phyloP scores from a whole-genome alignment of 2,797 vertebrate species.

The Sciurus vulgaris region DNA sequence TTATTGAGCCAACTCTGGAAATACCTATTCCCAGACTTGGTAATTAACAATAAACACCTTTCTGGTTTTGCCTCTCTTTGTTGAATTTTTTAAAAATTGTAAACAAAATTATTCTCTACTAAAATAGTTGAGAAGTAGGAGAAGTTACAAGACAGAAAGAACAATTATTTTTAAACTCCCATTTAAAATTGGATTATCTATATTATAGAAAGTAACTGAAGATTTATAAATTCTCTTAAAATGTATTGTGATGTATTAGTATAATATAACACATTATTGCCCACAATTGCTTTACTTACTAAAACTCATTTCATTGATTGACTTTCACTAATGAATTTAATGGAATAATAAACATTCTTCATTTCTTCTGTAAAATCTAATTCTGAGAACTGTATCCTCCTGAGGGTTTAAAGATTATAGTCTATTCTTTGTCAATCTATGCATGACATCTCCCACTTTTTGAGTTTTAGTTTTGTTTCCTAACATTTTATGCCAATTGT shows the following conservation, averaged over 20 bases:
- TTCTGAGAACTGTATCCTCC: background rate
- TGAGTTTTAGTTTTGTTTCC: background rate
- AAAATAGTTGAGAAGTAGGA: background rate
- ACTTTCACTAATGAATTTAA: conserved; percentile 42
- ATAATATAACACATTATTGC: background rate
- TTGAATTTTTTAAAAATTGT: background rate
- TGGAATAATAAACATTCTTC: background rate
- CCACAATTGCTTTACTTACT: background rate
- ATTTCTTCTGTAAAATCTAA: background rate
- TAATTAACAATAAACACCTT: background rate
- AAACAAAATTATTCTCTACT: background rate
- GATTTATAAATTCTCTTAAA: conserved; percentile 1
- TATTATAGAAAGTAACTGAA: conserved; percentile 11
- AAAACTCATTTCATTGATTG: conserved; percentile 2
- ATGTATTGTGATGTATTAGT: background rate
- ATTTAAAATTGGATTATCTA: background rate
- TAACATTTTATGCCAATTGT: background rate
- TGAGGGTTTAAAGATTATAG: background rate
- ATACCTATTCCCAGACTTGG: background rate
- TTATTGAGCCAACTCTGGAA: background rate
- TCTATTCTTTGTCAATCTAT: background rate
- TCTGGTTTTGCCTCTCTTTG: background rate
- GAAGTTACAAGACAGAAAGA: background rate
- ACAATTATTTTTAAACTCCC: background rate
- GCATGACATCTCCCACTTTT: background rate